Evolutionary conservation across 1,140 invertebrate genomes (phyloP).

Genomic region (Drosophila pandora): DNA sequence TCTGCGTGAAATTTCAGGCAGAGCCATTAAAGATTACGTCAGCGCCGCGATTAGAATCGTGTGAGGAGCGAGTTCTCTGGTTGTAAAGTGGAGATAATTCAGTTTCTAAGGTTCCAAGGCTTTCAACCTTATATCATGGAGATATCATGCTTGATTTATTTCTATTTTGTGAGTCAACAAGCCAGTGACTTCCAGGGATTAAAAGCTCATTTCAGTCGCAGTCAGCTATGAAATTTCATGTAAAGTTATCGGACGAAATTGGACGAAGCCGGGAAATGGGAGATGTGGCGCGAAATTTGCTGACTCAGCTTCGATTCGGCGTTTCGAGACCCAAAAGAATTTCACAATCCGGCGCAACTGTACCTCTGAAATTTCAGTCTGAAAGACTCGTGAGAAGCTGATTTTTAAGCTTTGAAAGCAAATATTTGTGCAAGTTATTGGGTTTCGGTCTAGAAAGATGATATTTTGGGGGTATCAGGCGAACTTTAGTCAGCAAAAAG

Average conservation of each 20-base stretch:
- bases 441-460: constrained; percentile 13
- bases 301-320: constrained; percentile 1
- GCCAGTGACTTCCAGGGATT: neutral
- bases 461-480: neutral
- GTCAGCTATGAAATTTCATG: neutral
- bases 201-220: neutral
- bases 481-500: neutral
- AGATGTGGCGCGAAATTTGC: constrained; percentile 14
- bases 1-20: constrained; percentile 36
- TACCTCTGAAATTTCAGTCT: neutral
- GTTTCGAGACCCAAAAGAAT: neutral
- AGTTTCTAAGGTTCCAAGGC: neutral
- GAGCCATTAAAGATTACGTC: constrained; percentile 23
- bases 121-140: neutral
- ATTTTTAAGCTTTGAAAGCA: neutral
- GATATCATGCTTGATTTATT: constrained; percentile 34
- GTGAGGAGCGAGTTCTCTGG: constrained; percentile 5
- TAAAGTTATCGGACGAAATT: constrained; percentile 3
- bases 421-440: neutral
- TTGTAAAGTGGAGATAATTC: constrained; percentile 5
- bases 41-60: constrained; percentile 17
- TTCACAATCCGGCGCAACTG: neutral
- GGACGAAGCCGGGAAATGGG: constrained; percentile 1
- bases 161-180: constrained; percentile 14
- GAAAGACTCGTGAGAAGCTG: neutral